phyloP scores from a whole-genome alignment of 2,888 invertebrate genomes.

The Clitarchus hookeri region DNA sequence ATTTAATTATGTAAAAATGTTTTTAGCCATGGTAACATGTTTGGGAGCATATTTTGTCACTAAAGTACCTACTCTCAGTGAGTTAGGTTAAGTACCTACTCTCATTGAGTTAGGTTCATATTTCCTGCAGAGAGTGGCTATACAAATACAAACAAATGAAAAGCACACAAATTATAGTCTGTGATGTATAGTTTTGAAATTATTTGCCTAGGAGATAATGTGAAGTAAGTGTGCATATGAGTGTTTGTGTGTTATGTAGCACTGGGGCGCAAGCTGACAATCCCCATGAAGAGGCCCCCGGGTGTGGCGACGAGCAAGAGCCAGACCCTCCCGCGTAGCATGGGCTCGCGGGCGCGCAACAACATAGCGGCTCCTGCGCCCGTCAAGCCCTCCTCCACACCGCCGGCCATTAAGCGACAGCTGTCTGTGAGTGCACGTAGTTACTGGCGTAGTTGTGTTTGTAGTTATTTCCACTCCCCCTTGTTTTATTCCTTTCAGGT shows the following conservation, averaged over 20 bases:
- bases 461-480: no score
- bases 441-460: no score
- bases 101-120: no score
- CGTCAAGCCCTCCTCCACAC: slow-evolving; percentile 76
- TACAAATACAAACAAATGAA: no score
- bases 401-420: slow-evolving; percentile 84
- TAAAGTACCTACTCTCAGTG: no score
- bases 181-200: background rate
- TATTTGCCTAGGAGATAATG: background rate
- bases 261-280: slow-evolving; percentile 78
- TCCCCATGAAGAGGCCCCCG: slow-evolving; percentile 63
- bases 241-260: slow-evolving; percentile 57
- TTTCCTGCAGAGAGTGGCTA: no score
- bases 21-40: no score
- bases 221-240: background rate
- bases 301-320: slow-evolving; percentile 74
- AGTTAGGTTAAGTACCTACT: no score
- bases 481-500: no score
- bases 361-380: slow-evolving; percentile 53
- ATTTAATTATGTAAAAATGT: no score
- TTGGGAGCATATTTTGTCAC: no score
- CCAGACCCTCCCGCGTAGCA: slow-evolving; percentile 82
- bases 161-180: no score
- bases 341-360: slow-evolving; percentile 60
- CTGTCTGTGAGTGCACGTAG: slow-evolving; percentile 60